These are phyloP conservation scores for Poecilobothrus nobilitatus DNA, from an alignment of 2,888 invertebrate genomes.

Conservation along the genomic window DNA sequence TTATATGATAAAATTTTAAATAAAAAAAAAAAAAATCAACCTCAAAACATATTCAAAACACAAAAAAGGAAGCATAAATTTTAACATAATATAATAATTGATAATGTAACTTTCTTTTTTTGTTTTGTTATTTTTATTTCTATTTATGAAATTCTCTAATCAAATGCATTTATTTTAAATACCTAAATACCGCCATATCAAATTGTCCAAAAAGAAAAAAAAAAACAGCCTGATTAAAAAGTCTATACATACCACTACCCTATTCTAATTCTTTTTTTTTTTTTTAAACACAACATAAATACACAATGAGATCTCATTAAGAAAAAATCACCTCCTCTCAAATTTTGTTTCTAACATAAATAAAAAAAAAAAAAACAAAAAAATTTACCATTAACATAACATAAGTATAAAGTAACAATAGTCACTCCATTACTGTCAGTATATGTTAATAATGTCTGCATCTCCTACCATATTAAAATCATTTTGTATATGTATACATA, in stretches of 20 bases:
- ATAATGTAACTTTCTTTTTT: not conserved
- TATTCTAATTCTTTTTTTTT: too few species aligned
- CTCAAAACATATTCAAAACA: not conserved
- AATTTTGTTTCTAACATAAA: too few species aligned
- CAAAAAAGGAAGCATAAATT: not conserved
- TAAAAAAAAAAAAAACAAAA: too few species aligned
- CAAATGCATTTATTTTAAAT: not conserved
- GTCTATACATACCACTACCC: too few species aligned
- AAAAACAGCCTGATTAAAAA: too few species aligned
- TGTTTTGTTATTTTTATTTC: not conserved
- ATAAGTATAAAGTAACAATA: too few species aligned
- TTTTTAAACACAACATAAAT: not conserved
- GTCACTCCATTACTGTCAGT: too few species aligned
- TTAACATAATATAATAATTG: not conserved
- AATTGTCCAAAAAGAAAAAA: not conserved
- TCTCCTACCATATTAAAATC: too few species aligned
- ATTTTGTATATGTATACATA: too few species aligned
- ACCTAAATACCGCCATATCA: constrained; percentile 6
- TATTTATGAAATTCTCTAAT: not conserved
- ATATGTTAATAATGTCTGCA: too few species aligned
- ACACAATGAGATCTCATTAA: not conserved
- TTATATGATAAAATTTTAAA: not conserved
- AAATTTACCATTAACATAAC: too few species aligned
- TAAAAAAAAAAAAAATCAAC: not conserved
- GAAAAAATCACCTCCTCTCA: not conserved